Evolutionary conservation across 2,888 invertebrate species (phyloP).

Genomic region (Choristoneura rosaceana): DNA sequence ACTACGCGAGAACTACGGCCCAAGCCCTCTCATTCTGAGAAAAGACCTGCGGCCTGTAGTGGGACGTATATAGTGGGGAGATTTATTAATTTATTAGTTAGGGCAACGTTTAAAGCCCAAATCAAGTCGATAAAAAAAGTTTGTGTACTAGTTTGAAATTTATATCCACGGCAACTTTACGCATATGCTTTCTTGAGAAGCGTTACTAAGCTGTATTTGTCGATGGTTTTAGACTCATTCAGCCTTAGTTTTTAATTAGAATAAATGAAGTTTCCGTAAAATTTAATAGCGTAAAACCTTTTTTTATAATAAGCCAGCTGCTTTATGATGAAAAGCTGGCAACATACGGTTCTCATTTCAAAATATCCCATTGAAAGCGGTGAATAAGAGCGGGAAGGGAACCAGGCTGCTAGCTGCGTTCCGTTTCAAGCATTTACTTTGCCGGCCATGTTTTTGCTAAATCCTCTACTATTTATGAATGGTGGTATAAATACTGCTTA

Average conservation of each 20-base stretch:
- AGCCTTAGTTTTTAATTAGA: constrained; percentile 30
- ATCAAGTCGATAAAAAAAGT: too few species aligned
- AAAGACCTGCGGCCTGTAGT: too few species aligned
- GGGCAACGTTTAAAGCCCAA: too few species aligned
- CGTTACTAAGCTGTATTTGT: too few species aligned
- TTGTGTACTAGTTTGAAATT: too few species aligned
- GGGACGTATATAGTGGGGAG: too few species aligned
- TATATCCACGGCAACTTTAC: too few species aligned
- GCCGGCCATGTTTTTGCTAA: constrained; percentile 32
- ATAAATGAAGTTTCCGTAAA: constrained; percentile 23
- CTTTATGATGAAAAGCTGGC: constrained; percentile 34
- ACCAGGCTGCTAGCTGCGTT: constrained; percentile 31
- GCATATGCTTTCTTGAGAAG: too few species aligned
- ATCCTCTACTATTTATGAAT: constrained; percentile 22
- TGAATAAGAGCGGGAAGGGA: constrained; percentile 35
- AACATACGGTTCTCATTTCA: constrained; percentile 38
- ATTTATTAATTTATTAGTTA: too few species aligned
- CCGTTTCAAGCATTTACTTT: constrained; percentile 43
- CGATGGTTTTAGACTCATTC: neutral
- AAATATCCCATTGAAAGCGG: constrained; percentile 39
- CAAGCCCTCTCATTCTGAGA: too few species aligned
- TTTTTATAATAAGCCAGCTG: constrained; percentile 31
- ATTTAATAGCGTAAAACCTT: constrained; percentile 25
- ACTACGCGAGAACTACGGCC: too few species aligned
- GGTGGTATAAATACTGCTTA: neutral